phyloP scores from a whole-genome alignment of 2,888 invertebrate species.

The Yponomeuta sedellus region DNA sequence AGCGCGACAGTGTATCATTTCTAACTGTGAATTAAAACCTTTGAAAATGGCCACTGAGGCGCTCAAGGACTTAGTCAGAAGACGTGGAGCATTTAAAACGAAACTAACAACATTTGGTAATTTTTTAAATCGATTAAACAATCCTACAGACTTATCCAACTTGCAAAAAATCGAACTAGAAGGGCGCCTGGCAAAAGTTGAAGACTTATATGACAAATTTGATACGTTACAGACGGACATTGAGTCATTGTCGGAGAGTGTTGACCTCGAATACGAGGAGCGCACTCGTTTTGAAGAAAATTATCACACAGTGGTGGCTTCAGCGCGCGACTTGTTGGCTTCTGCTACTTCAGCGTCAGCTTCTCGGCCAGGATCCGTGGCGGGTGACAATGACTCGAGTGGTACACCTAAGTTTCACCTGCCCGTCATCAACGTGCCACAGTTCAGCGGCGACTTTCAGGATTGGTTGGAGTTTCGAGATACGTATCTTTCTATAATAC shows the following conservation, averaged over 20 bases:
- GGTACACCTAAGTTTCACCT: conserved; percentile 15
- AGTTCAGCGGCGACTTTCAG: conserved; percentile 19
- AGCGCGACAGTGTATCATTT: not conserved
- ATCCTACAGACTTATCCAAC: not conserved
- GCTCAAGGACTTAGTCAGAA: not conserved
- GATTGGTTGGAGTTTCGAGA: conserved; percentile 4
- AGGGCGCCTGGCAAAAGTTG: conserved; percentile 13
- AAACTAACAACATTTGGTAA: not conserved
- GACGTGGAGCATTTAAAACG: not conserved
- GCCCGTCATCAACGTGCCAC: conserved; percentile 17
- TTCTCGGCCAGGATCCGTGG: not conserved
- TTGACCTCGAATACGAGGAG: conserved; percentile 18
- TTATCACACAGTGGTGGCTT: conserved; percentile 18
- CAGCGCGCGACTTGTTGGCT: conserved; percentile 8
- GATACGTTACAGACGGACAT: conserved; percentile 21
- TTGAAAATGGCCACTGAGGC: not conserved
- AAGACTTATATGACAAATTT: conserved; percentile 17
- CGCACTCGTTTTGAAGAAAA: conserved; percentile 19
- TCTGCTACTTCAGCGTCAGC: not conserved
- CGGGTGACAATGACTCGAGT: not conserved
- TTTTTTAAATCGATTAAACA: not conserved
- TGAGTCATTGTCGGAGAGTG: conserved; percentile 19
- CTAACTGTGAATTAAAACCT: not conserved
- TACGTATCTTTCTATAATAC: conserved; percentile 7
- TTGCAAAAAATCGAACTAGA: conserved; percentile 14